Base-by-base conservation (phyloP, 2,113 vertebrate species). In the Takifugu bimaculatus region DNA sequence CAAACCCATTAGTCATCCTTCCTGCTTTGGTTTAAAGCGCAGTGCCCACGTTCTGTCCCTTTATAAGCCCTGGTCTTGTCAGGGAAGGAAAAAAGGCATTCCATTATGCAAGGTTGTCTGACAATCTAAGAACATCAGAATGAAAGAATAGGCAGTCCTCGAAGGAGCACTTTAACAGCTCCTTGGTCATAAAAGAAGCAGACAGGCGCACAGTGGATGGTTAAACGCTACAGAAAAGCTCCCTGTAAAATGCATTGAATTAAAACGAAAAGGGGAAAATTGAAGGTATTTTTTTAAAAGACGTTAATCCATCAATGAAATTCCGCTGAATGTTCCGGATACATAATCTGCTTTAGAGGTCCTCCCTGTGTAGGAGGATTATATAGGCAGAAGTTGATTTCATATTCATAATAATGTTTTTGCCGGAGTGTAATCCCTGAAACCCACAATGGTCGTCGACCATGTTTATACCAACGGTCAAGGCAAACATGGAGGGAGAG, bases 1-100 rank as follows among this genome's bases (percentile, higher is more conserved):
- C 59, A 63, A 48, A 70, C 27, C 50, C 49, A 58, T 61, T 69
- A 65, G 63, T 62, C 63, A 77, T 58, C 60, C 60, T 54, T 70
- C 47, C 51, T 43, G 26, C 42, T 65, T 54, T 57, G 52, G 68
- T 77, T 63, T 50, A 56, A 68, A 72, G 56, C 62, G 60, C 62
- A n/a, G 65, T 55, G 63, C 51, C 55, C 69, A 71, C 35, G 0
- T 65, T 68, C 62, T 48, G 49, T 55, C 47, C 32, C 14, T 27
- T 70, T 75, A 52, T 65, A 52, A 56, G 56, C 12, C 45, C 43
- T 50, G 59, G 44, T 79, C 52, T 50, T 62, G 55, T 75, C 70
- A 70, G 54, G 35, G 9, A 39, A 39, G 9, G 9, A 53, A 53
- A 63, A 50, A 53, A 50, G 32, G n/a, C 26, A 58, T 11, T 43